A percentile compares a stretch with the other conserved stretches of the same genome.
Evolutionary conservation across 2,888 invertebrate genomes (phyloP).

Genomic region (Eilema sororculum): DNA sequence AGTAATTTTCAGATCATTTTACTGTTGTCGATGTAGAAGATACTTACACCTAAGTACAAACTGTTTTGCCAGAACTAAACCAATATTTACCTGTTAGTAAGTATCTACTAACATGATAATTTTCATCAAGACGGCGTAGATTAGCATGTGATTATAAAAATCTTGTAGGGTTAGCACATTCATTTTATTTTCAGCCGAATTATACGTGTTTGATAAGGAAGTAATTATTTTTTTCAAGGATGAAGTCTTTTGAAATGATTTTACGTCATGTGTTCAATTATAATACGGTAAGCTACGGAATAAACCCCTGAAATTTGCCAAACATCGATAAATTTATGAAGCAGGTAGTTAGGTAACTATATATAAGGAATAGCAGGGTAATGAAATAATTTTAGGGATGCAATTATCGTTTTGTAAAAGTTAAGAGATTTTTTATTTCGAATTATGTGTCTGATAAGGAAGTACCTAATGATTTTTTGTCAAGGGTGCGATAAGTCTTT

Average conservation of each 20-base stretch:
- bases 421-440: too few species aligned
- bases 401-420: too few species aligned
- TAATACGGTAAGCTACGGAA: not conserved
- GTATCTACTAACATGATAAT: not conserved
- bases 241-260: not conserved
- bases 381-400: too few species aligned
- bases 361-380: too few species aligned
- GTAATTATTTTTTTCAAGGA: not conserved
- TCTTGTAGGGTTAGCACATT: not conserved
- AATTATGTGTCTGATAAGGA: too few species aligned
- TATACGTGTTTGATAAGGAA: not conserved
- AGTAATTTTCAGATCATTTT: slow-evolving; percentile 19
- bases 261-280: too few species aligned
- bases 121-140: not conserved
- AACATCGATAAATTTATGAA: not conserved
- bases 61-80: not conserved
- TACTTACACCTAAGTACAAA: not conserved
- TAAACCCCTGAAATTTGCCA: not conserved
- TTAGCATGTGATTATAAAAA: not conserved
- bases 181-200: not conserved
- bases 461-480: too few species aligned
- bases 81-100: not conserved
- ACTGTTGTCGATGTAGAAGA: not conserved
- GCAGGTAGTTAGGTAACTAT: too few species aligned
- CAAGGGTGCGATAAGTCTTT: too few species aligned